Evolutionary conservation across 2,797 vertebrate species (phyloP), one percentile per base, ranked within the genome.

Genomic region (Pteropus rufus): DNA sequence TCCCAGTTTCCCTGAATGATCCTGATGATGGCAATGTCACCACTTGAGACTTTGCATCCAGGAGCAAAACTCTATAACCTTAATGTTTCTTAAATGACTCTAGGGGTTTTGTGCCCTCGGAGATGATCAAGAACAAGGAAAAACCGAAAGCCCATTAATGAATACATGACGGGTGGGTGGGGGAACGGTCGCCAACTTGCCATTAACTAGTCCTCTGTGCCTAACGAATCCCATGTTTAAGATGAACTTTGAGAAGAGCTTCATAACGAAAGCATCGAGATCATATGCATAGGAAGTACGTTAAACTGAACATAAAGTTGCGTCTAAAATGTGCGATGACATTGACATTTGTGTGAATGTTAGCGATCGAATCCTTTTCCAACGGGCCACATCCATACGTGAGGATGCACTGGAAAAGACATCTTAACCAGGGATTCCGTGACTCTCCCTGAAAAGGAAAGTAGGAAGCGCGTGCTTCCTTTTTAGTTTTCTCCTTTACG

Each of bases 231-330:
- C 69, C 77, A 1, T 12, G 23, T 39, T 83, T 83, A 65, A 52
- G 72, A 23, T 75, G 29, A 67, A 56, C 34, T 65, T 77, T 52
- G 36, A 77, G 89, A 93, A 64, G 5, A 84, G 11, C 16, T 86
- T 95, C n/a, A 9, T 24, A 56, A 54, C 29, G 10, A 69, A 70
- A 26, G 72, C 72, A 41, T 3, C 10, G 29, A 65, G 26, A 39
- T 26, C 16, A 58, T 36, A 24, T 60, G 49, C 12, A 19, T 34
- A 64, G 16, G 52, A 76, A 31, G 3, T 41, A 41, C 31, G 86
- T 95, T 73, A 31, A 72, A 52, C 7, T 31, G 39, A 77, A 34
- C 76, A 67, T 60, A 36, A 84, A 95, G 65, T 10, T 19, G 7
- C n/a, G 19, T 80, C 64, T 72, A 18, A 46, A 88, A 46, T 56